phyloP scores from a whole-genome alignment of 2,113 vertebrate species.

The Syrrhaptes paradoxus region DNA sequence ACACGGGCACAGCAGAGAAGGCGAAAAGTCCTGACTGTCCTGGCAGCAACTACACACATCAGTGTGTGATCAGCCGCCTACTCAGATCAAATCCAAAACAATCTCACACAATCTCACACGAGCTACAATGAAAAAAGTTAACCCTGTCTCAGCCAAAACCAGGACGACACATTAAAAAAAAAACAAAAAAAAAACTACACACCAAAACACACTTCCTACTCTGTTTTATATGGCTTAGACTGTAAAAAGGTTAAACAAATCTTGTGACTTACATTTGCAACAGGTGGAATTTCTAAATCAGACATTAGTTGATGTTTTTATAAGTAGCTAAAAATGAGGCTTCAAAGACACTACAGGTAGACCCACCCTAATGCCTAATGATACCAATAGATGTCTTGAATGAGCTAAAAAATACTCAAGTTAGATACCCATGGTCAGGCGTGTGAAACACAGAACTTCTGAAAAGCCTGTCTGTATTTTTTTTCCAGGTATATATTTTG shows the following conservation, averaged over 20 bases:
- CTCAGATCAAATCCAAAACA: no score
- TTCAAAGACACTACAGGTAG: neutral
- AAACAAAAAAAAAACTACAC: neutral
- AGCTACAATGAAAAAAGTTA: no score
- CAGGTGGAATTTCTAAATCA: neutral
- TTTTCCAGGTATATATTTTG: neutral
- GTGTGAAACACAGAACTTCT: neutral
- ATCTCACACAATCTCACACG: no score
- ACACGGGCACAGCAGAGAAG: no score
- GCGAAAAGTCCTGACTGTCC: no score
- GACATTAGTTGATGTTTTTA: neutral
- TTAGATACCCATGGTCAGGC: neutral
- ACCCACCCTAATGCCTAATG: neutral
- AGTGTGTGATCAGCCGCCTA: no score
- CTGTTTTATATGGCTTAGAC: neutral
- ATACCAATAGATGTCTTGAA: neutral
- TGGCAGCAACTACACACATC: no score
- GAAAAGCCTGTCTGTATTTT: neutral
- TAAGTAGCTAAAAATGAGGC: neutral
- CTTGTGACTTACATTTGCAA: neutral
- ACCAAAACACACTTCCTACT: neutral
- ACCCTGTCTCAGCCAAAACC: no score
- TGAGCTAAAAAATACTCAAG: neutral
- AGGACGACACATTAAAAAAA: neutral
- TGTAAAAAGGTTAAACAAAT: neutral